These are phyloP conservation scores for Magallana ariakensis DNA, from an alignment of 1,140 invertebrate genomes.

Conservation along the genomic window DNA sequence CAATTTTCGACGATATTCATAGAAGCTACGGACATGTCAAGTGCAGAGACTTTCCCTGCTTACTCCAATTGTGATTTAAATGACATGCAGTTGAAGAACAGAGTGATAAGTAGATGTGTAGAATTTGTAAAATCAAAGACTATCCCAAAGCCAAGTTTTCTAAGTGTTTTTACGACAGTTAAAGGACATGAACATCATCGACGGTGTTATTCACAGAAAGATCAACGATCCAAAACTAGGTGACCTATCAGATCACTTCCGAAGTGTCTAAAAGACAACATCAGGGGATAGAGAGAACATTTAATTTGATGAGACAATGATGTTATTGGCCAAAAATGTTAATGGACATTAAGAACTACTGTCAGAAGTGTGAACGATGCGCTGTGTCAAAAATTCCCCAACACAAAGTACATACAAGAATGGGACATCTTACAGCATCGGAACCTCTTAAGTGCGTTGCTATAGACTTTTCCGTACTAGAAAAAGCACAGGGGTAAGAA, in stretches of 20 bases:
- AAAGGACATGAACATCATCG: background rate
- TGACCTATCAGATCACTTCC: conserved; percentile 1
- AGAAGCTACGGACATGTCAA: background rate
- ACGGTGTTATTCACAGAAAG: conserved; percentile 39
- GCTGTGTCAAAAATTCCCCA: conserved; percentile 34
- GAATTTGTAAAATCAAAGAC: background rate
- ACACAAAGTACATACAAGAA: conserved; percentile 27
- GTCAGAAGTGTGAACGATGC: conserved; percentile 48
- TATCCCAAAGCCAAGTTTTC: background rate
- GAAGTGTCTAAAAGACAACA: conserved; percentile 9
- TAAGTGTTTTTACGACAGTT: conserved; percentile 26
- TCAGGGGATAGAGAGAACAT: conserved; percentile 41
- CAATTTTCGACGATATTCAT: background rate
- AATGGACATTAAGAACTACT: conserved; percentile 38
- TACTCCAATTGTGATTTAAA: background rate
- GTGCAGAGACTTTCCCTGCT: conserved; percentile 3
- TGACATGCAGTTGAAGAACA: background rate
- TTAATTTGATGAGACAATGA: conserved; percentile 5
- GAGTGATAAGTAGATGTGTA: background rate
- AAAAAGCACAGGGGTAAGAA: conserved; percentile 51
- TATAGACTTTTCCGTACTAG: conserved; percentile 50
- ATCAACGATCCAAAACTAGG: conserved; percentile 17
- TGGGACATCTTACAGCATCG: conserved; percentile 49
- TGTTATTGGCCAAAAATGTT: conserved; percentile 56
- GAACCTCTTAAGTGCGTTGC: conserved; percentile 53